Percentiles rank a stretch among this genome's conserved stretches.
Evolutionary conservation across 2,113 vertebrate species (phyloP).

Genomic region (Marmota monax): DNA sequence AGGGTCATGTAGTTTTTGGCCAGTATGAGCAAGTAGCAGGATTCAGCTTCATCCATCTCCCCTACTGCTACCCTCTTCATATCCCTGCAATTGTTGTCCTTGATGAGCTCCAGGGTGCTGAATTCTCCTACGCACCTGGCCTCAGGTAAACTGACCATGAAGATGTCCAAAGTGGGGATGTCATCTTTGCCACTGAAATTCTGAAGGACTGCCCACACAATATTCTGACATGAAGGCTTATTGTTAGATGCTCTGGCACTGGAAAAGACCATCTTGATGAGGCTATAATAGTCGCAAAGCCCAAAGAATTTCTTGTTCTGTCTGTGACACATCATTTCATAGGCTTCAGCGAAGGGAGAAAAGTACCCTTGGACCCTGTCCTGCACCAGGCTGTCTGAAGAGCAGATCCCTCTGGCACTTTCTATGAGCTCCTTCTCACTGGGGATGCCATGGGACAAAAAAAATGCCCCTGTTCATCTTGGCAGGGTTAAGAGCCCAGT

Average conservation of each 20-base stretch:
- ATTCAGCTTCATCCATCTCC: conserved; percentile 80
- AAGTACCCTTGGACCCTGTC: conserved; percentile 91
- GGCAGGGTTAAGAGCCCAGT: conserved; percentile 98
- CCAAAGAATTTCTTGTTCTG: conserved; percentile 96
- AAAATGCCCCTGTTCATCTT: conserved; percentile 99
- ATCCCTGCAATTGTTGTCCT: conserved; percentile 91
- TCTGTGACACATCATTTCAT: conserved; percentile 88
- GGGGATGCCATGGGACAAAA: conserved; percentile 94
- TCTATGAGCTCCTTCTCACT: conserved; percentile 91
- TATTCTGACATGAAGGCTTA: conserved; percentile 86
- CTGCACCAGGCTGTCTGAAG: conserved; percentile 90
- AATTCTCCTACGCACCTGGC: conserved; percentile 77
- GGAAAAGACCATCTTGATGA: conserved; percentile 96
- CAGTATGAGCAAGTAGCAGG: conserved; percentile 94
- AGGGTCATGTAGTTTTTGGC: conserved; percentile 96
- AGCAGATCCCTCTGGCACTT: conserved; percentile 95
- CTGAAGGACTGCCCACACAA: conserved; percentile 91
- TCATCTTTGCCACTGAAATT: conserved; percentile 96
- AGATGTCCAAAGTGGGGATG: conserved; percentile 89
- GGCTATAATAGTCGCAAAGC: conserved; percentile 97
- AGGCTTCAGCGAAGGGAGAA: conserved; percentile 91
- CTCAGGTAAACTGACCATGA: conserved; percentile 84
- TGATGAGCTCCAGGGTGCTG: conserved; percentile 91
- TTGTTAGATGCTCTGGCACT: conserved; percentile 85
- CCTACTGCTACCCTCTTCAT: not conserved